Evolutionary conservation across 2,113 vertebrate species (phyloP), one percentile per base, ranked within the genome.

Genomic region (Pluvianellus socialis): DNA sequence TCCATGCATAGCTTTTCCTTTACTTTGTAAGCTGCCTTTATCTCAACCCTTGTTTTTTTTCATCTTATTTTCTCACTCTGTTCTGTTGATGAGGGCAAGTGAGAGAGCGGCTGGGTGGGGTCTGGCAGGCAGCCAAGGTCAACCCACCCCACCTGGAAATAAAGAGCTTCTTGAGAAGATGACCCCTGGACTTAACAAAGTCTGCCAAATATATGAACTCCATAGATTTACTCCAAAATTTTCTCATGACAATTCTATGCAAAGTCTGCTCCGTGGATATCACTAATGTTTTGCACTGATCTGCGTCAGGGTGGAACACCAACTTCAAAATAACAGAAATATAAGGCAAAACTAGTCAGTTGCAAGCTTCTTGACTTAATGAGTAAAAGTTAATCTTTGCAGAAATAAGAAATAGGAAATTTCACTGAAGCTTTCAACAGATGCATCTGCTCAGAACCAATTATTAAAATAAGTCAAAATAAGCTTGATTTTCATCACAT

Each of bases 401-500:
- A 74, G 6, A 45, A 83, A 50, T 88, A 21, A 67, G 8, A 73
- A 84, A 73, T 12, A 67, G 16, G 12, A 44, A 77, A 71, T 77
- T 63, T 74, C n/a, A 67, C 23, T 2, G 1, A 45, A 74, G 12
- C 80, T 75, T 88, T 94, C 49, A 77, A 38, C 14, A 84, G 32
- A 80, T 71, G 15, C 12, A 44, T 67, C 35, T 88, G 2, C 20
- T 94, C 32, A 84, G 50, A 77, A 55, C 1, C 9, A 50, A 22
- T 50, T 67, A 73, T 27, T 82, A 70, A 56, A 81, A 84, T 72
- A 67, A 79, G 90, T 40, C 24, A 71, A 93, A 90, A 74, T 18
- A 50, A 83, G 10, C 28, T 47, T 45, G 45, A 71, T 74, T 93
- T 83, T 90, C 8, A 50, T 86, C 26, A 65, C 1, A 4, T 76